Evolutionary conservation across 2,113 vertebrate species (phyloP), one percentile per base, ranked within the genome.

Genomic region (Alosa alosa): DNA sequence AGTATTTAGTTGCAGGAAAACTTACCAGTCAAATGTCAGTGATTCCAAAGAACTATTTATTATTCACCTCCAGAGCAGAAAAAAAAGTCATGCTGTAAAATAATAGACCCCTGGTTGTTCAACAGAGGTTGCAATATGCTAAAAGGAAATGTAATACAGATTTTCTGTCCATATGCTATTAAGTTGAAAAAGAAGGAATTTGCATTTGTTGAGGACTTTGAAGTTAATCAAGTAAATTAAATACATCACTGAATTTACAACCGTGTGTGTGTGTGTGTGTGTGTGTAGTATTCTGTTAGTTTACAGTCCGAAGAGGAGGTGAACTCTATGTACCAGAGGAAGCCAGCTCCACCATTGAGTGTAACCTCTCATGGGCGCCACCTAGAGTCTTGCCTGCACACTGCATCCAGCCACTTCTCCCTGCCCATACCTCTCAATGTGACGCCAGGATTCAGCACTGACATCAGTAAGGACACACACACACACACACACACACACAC

Each of bases 331-430:
- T 98, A 97, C 92, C 97, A 97, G 92, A 95, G 96, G 7, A 96
- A 96, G 5, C 94, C 94, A 0, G 96, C 95, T 1, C 95, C 98
- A 89, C 91, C 95, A 0, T 82, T 95, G 55, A 97, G 96, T 45
- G 96, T 97, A 87, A 96, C 95, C 0, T 95, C 96, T 1, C 98
- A 99, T 0, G 98, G 97, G 0, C 96, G 97, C 1, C 98, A 99
- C 91, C 92, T 98, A 87, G 98, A 99, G 93, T 96, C 98, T 87
- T 99, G 98, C 91, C 95, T 99, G n/a, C 98, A 99, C 93, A 99
- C 97, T 0, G 96, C 97, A 0, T 96, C 96, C 91, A 98, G 96
- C 89, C 97, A 98, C 93, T 99, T 99, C 94, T 98, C 96, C 86
- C 94, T 99, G 22, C 98, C 98, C n/a, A 93, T 99, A 68, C 98